Base-by-base conservation (phyloP, 1,140 invertebrate species). In the Polypedilum vanderplanki region DNA sequence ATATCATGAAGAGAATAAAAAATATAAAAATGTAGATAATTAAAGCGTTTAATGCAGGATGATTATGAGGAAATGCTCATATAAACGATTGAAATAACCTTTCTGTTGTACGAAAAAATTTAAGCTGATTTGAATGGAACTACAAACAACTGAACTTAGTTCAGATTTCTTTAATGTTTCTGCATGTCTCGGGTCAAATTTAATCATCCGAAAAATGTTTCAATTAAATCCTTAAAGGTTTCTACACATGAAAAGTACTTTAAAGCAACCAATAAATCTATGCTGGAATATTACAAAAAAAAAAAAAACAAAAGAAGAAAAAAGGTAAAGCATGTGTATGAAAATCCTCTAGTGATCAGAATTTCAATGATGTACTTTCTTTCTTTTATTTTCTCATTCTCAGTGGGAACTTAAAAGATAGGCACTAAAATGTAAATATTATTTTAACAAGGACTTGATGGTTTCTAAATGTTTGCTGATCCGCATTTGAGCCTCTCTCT, bases 191-290 rank as follows among this genome's bases (percentile, higher is more conserved):
- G 24, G 24, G 46, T 17, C 46, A 17, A 57, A 17, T 57, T 57
- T 15, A 57, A 57, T 57, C 46, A 57, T 15, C 46, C 46, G n/a
- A 57, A 57, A 57, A 57, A 57, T 57, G 46, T 57, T 57, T 57
- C 46, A 57, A 57, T 57, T 57, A 57, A 57, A 57, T 12, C 10
- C 10, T 57, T 57, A 33, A 33, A 33, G 24, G 24, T 33, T 33
- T 33, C 2, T 5, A 3, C 24, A 33, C 24, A 33, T 33, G 24
- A 33, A 5, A 33, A 33, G 2, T 3, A 33, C 5, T 33, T 33
- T 33, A 33, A 33, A 33, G 24, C 24, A 3, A 33, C 24, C 24
- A 33, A 33, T 33, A 33, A 33, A 33, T 33, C 24, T 33, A 33
- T 33, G 2, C 24, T 33, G 24, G 24, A 33, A 33, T 33, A 33